These are phyloP conservation scores for human (Homo sapiens) DNA, from an alignment of 2,113 vertebrate species.

Conservation along the genomic window DNA sequence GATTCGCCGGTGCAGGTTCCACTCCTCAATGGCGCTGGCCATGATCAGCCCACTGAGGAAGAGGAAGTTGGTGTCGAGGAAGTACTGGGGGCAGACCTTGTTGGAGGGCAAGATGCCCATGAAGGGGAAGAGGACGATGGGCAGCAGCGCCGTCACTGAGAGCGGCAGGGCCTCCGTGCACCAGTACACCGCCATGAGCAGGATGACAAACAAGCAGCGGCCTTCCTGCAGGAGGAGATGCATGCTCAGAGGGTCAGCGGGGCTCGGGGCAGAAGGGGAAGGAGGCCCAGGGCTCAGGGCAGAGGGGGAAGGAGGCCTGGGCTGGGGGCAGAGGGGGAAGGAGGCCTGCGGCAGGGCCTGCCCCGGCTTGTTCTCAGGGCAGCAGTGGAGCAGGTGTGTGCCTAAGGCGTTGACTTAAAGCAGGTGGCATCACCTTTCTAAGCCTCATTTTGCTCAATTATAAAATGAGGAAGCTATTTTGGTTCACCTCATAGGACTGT, in stretches of 20 bases:
- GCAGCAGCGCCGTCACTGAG: constrained; percentile 95
- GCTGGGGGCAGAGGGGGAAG: not conserved
- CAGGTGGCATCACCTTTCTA: not conserved
- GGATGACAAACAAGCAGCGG: constrained; percentile 95
- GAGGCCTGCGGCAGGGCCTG: no score
- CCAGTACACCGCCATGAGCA: constrained; percentile 96
- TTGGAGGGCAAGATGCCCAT: constrained; percentile 93
- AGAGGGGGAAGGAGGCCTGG: not conserved
- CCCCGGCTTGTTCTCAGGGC: no score
- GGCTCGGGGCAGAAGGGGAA: not conserved
- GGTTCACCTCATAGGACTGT: not conserved
- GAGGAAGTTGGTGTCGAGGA: constrained; percentile 97
- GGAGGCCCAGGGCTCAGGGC: not conserved
- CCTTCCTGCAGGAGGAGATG: constrained; percentile 89
- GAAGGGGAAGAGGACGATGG: constrained; percentile 95
- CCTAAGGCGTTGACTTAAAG: not conserved
- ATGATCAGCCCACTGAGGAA: constrained; percentile 97
- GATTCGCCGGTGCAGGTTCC: constrained; percentile 96
- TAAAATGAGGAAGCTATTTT: not conserved
- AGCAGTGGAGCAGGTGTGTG: no score
- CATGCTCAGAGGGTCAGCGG: not conserved
- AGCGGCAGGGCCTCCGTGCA: constrained; percentile 97
- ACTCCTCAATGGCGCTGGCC: constrained; percentile 96
- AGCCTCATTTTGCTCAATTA: not conserved
- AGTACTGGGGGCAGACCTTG: constrained; percentile 95